Percentiles rank a stretch among this genome's conserved stretches.
These are phyloP conservation scores for Leptinotarsa haldemani DNA, from an alignment of 2,888 invertebrate genomes.

Conservation along the genomic window DNA sequence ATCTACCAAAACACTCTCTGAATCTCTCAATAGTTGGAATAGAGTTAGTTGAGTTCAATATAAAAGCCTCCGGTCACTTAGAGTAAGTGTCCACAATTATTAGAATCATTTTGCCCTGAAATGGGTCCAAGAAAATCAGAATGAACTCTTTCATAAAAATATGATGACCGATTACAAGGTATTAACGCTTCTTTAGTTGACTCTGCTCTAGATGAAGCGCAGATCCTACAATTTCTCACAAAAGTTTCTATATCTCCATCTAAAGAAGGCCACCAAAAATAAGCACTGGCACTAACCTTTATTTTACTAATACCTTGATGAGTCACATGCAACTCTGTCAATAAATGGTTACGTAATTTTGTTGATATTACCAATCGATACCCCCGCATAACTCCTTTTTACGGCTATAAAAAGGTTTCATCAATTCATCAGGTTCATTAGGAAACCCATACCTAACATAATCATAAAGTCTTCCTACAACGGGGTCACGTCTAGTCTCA, in stretches of 20 bases:
- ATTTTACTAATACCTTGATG: conserved; percentile 46
- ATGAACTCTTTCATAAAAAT: conserved; percentile 58
- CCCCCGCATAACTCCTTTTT: conserved; percentile 43
- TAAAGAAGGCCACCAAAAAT: conserved; percentile 52
- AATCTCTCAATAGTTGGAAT: no score
- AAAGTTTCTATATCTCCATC: conserved; percentile 52
- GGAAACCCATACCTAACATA: conserved; percentile 13
- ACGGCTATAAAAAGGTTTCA: no score
- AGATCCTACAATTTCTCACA: conserved; percentile 46
- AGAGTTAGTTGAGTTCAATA: no score
- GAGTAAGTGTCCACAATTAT: conserved; percentile 58
- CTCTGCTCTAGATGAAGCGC: conserved; percentile 38
- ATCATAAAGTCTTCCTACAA: conserved; percentile 13
- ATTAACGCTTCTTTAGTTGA: not conserved
- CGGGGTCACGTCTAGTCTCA: not conserved
- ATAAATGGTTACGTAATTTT: conserved; percentile 32
- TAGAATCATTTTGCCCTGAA: conserved; percentile 30
- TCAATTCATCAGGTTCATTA: no score
- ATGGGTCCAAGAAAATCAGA: conserved; percentile 63
- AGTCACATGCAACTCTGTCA: conserved; percentile 41
- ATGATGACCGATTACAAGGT: conserved; percentile 5
- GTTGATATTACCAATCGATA: conserved; percentile 39
- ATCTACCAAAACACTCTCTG: no score
- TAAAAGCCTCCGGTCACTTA: no score
- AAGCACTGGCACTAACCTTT: conserved; percentile 41